Evolutionary conservation across 2,797 vertebrate species (phyloP), one percentile per base, ranked within the genome.

Genomic region (Peromyscus attwateri): DNA sequence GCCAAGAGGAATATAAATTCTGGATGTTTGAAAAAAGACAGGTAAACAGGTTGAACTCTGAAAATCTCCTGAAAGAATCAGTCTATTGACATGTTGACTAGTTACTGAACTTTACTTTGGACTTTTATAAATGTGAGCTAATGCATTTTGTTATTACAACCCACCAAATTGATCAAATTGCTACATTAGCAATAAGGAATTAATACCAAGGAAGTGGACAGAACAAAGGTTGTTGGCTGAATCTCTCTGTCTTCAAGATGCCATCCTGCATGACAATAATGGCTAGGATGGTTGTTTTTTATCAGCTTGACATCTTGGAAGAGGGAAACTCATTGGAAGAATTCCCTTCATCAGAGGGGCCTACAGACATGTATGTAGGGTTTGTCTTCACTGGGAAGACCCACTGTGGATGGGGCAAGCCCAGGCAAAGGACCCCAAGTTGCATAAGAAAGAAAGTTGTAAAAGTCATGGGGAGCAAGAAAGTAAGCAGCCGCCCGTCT

Each of bases 51-150:
- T 21, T 73, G 6, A 43, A 2, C 11, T 31, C 37, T 40, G 21
- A 77, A 43, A 66, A 55, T 34, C 19, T 57, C 23, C 31, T 27
- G 37, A 89, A 57, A 9, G 3, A 95, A 43, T 27, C 0, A 9
- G 27, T 3, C n/a, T 68, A 7, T 11, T 4, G 14, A 70, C 14
- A 81, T 0, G 0, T 82, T 87, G 46, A 49, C 1, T 0, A 52
- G 13, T 91, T 80, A 14, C 21, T 84, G 21, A 83, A 37, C 62
- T 88, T 88, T 60, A 84, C n/a, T 84, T 79, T 64, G 95, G 79
- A 75, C 10, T 25, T 49, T 55, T 57, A 57, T 16, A 71, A 82
- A 2, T 52, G 0, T 37, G 46, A 80, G 21, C 31, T 43, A 90
- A n/a, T 71, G 57, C 70, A 34, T 71, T 82, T 11, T 23, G 12